Conservation (phyloP, 1,140 invertebrate species). For the Brachionus rubens region DNA sequence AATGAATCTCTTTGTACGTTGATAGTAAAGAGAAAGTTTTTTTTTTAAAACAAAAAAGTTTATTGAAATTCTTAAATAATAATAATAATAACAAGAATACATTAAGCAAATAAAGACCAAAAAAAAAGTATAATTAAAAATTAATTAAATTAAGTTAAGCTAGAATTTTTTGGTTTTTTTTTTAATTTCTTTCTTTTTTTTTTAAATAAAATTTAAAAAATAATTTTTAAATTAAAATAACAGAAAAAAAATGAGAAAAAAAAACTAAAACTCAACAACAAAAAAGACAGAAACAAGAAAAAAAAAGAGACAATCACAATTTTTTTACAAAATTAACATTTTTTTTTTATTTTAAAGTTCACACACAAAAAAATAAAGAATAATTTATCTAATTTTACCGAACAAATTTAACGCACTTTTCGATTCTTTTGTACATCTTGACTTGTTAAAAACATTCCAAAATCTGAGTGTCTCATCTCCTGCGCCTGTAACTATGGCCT, state of each 20-base stretch:
- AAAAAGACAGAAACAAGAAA: background rate
- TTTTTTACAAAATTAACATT: background rate
- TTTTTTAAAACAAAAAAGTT: conserved; percentile 13
- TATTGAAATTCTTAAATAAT: conserved; percentile 4
- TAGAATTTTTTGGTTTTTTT: background rate
- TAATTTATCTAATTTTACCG: conserved; percentile 45
- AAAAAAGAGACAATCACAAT: background rate
- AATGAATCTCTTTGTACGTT: no score
- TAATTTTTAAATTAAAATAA: conserved; percentile 11
- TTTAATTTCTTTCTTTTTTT: no score
- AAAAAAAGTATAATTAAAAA: no score
- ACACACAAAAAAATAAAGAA: background rate
- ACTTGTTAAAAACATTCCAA: conserved; percentile 99
- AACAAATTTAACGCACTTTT: conserved; percentile 45
- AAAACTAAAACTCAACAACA: background rate
- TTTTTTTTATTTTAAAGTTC: no score
- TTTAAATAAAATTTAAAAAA: background rate
- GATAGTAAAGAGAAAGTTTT: no score
- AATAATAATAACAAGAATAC: no score
- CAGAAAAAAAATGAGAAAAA: background rate
- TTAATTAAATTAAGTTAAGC: conserved; percentile 31
- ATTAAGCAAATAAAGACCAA: no score
- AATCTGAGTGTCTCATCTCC: conserved; percentile 97
- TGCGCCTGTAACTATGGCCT: conserved; percentile 97
- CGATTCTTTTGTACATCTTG: conserved; percentile 67